A percentile compares a stretch with the other conserved stretches of the same genome.
Evolutionary conservation across 2,888 invertebrate species (phyloP).

Genomic region (Cyclophora punctaria): DNA sequence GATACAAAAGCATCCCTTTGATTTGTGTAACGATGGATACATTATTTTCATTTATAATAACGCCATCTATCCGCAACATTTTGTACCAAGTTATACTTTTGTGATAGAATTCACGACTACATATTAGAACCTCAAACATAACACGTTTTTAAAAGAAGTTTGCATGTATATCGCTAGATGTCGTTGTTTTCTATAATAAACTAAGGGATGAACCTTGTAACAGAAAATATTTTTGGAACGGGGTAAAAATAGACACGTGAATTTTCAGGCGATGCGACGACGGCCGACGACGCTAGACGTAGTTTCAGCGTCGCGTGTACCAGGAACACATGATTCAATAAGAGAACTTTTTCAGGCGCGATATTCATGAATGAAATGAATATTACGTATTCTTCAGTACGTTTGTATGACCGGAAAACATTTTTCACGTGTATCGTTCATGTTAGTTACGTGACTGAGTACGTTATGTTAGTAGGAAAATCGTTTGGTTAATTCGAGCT

Average conservation of each 20-base stretch:
- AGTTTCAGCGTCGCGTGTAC: constrained; percentile 53
- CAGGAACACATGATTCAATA: constrained; percentile 37
- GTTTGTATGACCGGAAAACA: not conserved
- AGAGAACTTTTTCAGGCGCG: constrained; percentile 41
- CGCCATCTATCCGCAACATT: not conserved
- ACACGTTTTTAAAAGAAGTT: too few species aligned
- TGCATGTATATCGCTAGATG: too few species aligned
- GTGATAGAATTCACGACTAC: too few species aligned
- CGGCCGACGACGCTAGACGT: constrained; percentile 44
- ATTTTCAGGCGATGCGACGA: constrained; percentile 23
- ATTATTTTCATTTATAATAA: not conserved
- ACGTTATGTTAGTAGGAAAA: too few species aligned
- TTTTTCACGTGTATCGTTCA: too few species aligned
- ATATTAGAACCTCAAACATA: too few species aligned
- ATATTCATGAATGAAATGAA: constrained; percentile 20
- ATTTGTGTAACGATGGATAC: not conserved
- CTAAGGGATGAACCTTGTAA: too few species aligned
- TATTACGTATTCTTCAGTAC: not conserved
- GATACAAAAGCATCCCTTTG: too few species aligned
- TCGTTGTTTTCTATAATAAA: too few species aligned
- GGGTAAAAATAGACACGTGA: constrained; percentile 1
- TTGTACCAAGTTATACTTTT: not conserved
- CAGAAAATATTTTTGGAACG: too few species aligned
- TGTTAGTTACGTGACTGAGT: too few species aligned
- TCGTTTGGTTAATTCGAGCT: too few species aligned